Percentiles rank a stretch among this genome's conserved stretches.
Conservation (phyloP, 2,888 invertebrate species). For the Deilephila elpenor region DNA sequence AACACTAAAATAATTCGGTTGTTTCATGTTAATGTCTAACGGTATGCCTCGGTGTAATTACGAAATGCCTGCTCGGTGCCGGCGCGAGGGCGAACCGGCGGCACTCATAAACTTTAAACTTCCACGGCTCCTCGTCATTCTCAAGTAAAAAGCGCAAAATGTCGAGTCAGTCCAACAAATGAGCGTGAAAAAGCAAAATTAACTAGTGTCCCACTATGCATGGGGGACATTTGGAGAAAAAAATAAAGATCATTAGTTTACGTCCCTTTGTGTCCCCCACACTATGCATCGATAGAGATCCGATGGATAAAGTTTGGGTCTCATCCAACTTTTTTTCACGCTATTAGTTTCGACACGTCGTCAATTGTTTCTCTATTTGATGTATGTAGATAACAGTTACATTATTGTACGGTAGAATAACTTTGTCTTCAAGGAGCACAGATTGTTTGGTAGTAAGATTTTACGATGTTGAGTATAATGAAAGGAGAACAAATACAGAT, state of each 20-base stretch:
- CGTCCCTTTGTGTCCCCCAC: conserved; percentile 37
- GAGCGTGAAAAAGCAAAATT: conserved; percentile 71
- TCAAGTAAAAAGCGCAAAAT: conserved; percentile 43
- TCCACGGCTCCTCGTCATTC: neutral
- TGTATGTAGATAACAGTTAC: conserved; percentile 18
- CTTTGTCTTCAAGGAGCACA: neutral
- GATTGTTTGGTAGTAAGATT: neutral
- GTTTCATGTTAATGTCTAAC: conserved; percentile 53
- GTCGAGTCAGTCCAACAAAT: conserved; percentile 71
- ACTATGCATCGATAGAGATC: conserved; percentile 20
- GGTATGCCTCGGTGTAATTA: conserved; percentile 54
- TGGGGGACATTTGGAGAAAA: conserved; percentile 47
- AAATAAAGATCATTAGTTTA: conserved; percentile 49
- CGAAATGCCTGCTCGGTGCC: conserved; percentile 41
- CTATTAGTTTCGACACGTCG: conserved; percentile 42
- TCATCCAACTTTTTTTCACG: conserved; percentile 42
- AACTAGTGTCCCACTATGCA: conserved; percentile 55
- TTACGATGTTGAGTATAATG: neutral
- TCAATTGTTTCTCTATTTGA: conserved; percentile 16
- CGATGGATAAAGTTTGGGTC: conserved; percentile 34
- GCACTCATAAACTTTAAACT: conserved; percentile 56
- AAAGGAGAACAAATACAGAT: neutral
- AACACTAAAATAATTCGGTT: conserved; percentile 40
- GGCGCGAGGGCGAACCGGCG: conserved; percentile 48
- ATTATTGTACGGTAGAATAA: conserved; percentile 5